Evolutionary conservation across 2,113 vertebrate species (phyloP), one percentile per base, ranked within the genome.

Genomic region (Catharus minimus): DNA sequence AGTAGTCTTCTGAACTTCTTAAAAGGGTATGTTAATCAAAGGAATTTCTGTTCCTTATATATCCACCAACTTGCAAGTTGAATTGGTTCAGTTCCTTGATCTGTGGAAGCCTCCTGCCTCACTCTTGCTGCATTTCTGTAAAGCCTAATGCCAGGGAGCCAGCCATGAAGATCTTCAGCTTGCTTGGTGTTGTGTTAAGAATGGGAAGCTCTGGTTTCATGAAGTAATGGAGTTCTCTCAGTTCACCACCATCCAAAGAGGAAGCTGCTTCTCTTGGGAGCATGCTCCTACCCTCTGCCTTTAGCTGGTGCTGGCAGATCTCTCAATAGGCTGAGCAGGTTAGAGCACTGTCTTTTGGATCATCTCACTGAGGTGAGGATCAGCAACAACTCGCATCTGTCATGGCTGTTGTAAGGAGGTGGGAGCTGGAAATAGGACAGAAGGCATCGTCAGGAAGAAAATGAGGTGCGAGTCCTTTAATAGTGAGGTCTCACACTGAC

Each of bases 331-430:
- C 15, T 61, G 15, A 17, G 13, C 18, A 30, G 28, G 23, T 11
- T 13, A 27, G n/a, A 24, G 27, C 39, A 30, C 38, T 2, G 0
- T 0, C 2, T 7, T 57, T 43, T 43, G 18, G 30, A 5, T 39
- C 14, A 3, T 33, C 38, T 33, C 41, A 24, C 12, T 8, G 27
- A 41, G 36, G 15, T 21, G 15, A 49, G 17, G 39, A 38, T 64
- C 17, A 44, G 41, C 27, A 60, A 39, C 11, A 57, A 20, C 5
- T 53, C 55, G 9, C 30, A 76, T 38, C 58, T 49, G 21, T 50
- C 3, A 1, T 2, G 16, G 75, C 32, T 75, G 18, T 7, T 26
- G 24, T 1, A 11, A 43, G 30, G 57, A 67, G 16, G n/a, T 33
- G 36, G 28, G 68, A 61, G 44, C n/a, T 57, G 27, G 38, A 72